Evolutionary conservation across 2,888 invertebrate genomes (phyloP).

Genomic region (Aphidius colemani): DNA sequence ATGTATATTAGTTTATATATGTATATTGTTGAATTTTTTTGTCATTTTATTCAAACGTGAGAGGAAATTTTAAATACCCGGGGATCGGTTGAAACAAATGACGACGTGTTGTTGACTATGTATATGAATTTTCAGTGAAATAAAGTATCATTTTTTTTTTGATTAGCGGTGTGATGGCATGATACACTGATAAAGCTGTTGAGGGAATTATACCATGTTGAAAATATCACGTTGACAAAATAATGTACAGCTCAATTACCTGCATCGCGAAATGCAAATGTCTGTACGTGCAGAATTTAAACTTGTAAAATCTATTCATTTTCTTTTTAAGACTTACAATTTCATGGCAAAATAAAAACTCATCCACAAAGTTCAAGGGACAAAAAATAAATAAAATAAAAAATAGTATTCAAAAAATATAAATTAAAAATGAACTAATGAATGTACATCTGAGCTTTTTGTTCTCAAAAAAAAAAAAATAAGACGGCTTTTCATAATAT

Average conservation of each 20-base stretch:
- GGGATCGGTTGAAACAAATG: no score
- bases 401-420: background rate
- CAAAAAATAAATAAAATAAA: background rate
- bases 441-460: no score
- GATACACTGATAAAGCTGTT: slow-evolving; percentile 5
- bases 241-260: slow-evolving; percentile 50
- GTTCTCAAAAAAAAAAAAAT: no score
- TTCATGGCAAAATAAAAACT: background rate
- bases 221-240: slow-evolving; percentile 34
- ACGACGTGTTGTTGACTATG: no score
- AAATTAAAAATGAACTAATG: no score
- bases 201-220: slow-evolving; percentile 9
- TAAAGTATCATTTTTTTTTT: background rate
- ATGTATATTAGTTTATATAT: background rate
- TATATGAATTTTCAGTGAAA: background rate
- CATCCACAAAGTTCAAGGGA: slow-evolving; percentile 9
- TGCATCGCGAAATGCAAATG: slow-evolving; percentile 48
- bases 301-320: slow-evolving; percentile 1
- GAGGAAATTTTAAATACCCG: no score
- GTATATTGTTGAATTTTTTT: no score
- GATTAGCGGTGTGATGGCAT: background rate
- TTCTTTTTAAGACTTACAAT: background rate
- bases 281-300: slow-evolving; percentile 23
- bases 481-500: no score
- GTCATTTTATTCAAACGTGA: no score